A percentile compares a stretch with the other conserved stretches of the same genome.
Evolutionary conservation across 1,140 invertebrate genomes (phyloP).

Genomic region (Campodea augens): DNA sequence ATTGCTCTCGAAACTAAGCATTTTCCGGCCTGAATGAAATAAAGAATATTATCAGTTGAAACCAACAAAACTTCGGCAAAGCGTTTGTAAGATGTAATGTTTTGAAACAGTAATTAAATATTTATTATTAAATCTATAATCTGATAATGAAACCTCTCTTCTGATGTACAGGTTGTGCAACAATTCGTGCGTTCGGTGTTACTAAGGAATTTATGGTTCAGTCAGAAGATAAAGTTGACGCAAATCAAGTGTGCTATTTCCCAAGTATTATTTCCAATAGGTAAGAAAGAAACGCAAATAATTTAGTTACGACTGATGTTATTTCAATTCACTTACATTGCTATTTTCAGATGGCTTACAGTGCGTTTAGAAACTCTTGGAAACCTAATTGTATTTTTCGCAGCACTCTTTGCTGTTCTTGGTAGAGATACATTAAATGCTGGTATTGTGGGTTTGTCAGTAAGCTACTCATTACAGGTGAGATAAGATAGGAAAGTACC

Average conservation of each 20-base stretch:
- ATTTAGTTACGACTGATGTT: too few relatives aligned
- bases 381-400: conserved; percentile 76
- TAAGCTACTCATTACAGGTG: conserved; percentile 79
- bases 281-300: too few relatives aligned
- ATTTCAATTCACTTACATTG: too few relatives aligned
- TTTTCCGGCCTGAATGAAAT: too few relatives aligned
- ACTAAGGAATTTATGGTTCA: conserved; percentile 58
- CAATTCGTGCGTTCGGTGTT: conserved; percentile 57
- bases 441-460: conserved; percentile 69
- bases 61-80: too few relatives aligned
- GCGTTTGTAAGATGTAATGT: too few relatives aligned
- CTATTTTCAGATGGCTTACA: conserved; percentile 66
- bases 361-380: conserved; percentile 80
- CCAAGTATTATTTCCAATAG: conserved; percentile 68
- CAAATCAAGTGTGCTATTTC: conserved; percentile 54
- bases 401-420: conserved; percentile 71
- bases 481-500: too few relatives aligned
- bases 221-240: conserved; percentile 46
- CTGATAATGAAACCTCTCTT: too few relatives aligned
- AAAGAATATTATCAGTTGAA: too few relatives aligned
- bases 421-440: conserved; percentile 43
- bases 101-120: too few relatives aligned
- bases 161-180: conserved; percentile 38
- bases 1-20: too few relatives aligned
- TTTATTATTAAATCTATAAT: too few relatives aligned